Base-by-base conservation (phyloP, 1,140 invertebrate species). In the Metopolophium dirhodum region DNA sequence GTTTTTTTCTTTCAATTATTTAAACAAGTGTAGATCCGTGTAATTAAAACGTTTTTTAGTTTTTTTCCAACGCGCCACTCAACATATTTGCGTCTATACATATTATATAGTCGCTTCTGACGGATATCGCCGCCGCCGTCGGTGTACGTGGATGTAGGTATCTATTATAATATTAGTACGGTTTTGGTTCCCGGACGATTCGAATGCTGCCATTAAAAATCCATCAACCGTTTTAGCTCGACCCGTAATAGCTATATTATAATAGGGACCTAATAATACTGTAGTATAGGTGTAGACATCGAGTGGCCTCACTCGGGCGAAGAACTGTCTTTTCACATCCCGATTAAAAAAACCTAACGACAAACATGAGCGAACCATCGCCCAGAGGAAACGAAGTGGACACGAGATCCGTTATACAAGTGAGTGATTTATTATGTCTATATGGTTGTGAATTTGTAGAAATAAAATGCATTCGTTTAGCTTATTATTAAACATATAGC, bases 1-100 rank as follows among this genome's bases (percentile, higher is more conserved):
- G 26, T 8, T 9, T 88, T 47, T 54, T 51, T 47, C 8, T n/a
- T 30, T n/a, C 41, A n/a, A 91, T 83, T 83, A 51, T 91, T 91
- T 91, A 49, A 47, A 91, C 90, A 91, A 91, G 90, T 91, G 90
- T 83, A 49, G 61, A 83, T 91, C 54, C n/a, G 90, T 82, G 68
- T 91, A 91, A 82, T 92, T 83, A 92, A 92, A 92, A 92, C 47
- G 26, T 37, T 41, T 35, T 92, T 82, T n/a, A 51, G 1, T 88
- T 88, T n/a, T 35, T 41, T 86, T 86, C 8, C 1, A 41, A 88
- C 26, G 0, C 22, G 0, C 37, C 41, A 30, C 30, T 88, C 22
- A 49, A n/a, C 9, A 20, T 88, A 49, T 88, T 45, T 88, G 41
- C 7, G 11, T 77, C 86, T 41, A 23, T 45, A 54, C 14, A 54